Percentiles rank a stretch among this genome's conserved stretches.
These are phyloP conservation scores for Gymnodraco acuticeps DNA, from an alignment of 2,797 vertebrate species.

Conservation along the genomic window DNA sequence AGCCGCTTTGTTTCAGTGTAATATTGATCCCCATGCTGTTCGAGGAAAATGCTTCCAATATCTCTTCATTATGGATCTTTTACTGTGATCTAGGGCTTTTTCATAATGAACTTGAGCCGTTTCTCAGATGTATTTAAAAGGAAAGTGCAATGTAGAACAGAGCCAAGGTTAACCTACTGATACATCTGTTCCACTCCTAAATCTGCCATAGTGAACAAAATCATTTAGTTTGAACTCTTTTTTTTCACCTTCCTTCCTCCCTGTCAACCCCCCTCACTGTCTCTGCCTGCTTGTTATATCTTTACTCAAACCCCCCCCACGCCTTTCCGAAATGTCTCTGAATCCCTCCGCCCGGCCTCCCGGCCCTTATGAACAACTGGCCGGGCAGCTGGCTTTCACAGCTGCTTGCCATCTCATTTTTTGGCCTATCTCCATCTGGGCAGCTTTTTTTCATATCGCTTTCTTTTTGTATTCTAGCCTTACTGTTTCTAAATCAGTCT, in stretches of 20 bases:
- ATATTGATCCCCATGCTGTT: too few species aligned
- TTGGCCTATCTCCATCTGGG: constrained; percentile 56
- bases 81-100: not conserved
- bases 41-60: too few species aligned
- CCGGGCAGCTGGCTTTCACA: constrained; percentile 73
- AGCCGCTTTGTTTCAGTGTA: too few species aligned
- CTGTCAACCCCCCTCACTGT: constrained; percentile 16
- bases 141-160: not conserved
- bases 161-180: constrained; percentile 15
- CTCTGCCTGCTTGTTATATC: constrained; percentile 75
- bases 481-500: constrained; percentile 56
- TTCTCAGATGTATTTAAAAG: constrained; percentile 19
- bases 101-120: not conserved
- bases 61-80: not conserved
- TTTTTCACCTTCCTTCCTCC: not conserved
- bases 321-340: constrained; percentile 26
- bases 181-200: constrained; percentile 5
- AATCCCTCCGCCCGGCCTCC: constrained; percentile 54
- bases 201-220: not conserved
- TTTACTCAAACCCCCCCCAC: not conserved
- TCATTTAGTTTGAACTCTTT: constrained; percentile 20
- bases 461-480: constrained; percentile 15
- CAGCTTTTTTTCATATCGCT: constrained; percentile 29
- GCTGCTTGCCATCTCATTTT: constrained; percentile 67
- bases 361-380: constrained; percentile 62